phyloP scores from a whole-genome alignment of 2,113 vertebrate species.

The Euleptes europaea region DNA sequence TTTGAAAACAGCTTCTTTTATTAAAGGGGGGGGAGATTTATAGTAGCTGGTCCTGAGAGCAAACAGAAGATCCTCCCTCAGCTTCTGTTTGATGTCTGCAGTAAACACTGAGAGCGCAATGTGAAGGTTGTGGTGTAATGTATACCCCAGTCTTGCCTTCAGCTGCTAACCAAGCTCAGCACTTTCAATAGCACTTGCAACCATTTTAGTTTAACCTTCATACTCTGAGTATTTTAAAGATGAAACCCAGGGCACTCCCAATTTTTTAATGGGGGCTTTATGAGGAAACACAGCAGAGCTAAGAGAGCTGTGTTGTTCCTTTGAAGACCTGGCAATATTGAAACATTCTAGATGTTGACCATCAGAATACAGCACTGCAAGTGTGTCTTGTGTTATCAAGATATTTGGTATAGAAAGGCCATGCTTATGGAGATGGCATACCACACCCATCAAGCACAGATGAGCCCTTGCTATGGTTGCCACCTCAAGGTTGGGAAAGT shows the following conservation, averaged over 20 bases:
- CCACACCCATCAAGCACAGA: not conserved
- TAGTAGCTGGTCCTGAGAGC: conserved; percentile 13
- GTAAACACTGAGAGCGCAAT: conserved; percentile 3
- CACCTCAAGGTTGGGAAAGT: too few relatives aligned
- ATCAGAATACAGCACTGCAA: too few relatives aligned
- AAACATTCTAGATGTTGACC: conserved; percentile 27
- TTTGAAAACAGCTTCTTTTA: conserved; percentile 3
- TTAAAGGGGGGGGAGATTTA: not conserved
- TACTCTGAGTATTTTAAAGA: conserved; percentile 56
- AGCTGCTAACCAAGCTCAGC: not conserved
- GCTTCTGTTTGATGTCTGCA: not conserved
- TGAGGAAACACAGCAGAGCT: conserved; percentile 43
- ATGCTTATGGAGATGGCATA: too few relatives aligned
- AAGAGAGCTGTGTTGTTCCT: conserved; percentile 25
- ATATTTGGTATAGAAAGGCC: not conserved
- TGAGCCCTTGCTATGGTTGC: not conserved
- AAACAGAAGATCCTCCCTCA: conserved; percentile 16
- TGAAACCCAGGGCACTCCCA: conserved; percentile 57
- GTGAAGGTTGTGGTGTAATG: conserved; percentile 36
- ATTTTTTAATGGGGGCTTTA: conserved; percentile 50
- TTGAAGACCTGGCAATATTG: conserved; percentile 26
- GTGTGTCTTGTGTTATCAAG: too few relatives aligned
- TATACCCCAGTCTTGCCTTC: conserved; percentile 26
- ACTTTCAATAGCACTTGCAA: conserved; percentile 35
- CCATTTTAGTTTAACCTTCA: conserved; percentile 48